Evolutionary conservation across 2,797 vertebrate genomes (phyloP).

Genomic region (Falco cherrug): DNA sequence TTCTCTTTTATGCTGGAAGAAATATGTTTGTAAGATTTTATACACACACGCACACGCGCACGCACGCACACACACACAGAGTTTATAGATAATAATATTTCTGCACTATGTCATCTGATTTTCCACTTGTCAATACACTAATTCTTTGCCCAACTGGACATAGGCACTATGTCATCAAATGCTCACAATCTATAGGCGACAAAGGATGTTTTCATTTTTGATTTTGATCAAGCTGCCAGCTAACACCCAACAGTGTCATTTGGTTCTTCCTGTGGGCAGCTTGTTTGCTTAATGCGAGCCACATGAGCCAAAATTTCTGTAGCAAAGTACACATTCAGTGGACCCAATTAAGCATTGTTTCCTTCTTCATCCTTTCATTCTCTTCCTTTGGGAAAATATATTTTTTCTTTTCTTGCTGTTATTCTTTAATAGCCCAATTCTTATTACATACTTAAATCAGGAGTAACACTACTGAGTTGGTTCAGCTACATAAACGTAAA

Average conservation of each 20-base stretch:
- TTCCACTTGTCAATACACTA: neutral
- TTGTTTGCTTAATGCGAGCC: neutral
- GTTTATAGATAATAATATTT: neutral
- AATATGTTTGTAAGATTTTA: neutral
- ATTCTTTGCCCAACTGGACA: neutral
- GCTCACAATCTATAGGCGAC: neutral
- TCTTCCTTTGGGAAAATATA: neutral
- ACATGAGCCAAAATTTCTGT: neutral
- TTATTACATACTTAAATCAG: neutral
- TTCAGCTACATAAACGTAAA: neutral
- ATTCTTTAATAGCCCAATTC: neutral
- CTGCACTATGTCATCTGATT: neutral
- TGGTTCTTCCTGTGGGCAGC: neutral
- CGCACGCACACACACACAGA: no score
- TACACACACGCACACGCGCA: neutral
- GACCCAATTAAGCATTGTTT: neutral
- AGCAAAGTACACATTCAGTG: neutral
- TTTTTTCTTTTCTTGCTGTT: neutral
- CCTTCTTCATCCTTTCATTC: neutral
- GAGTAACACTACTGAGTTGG: neutral
- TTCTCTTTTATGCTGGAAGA: neutral
- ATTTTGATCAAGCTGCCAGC: neutral
- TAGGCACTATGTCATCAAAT: neutral
- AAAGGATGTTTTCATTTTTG: neutral
- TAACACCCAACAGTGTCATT: neutral